Evolutionary conservation across 2,888 invertebrate species (phyloP).

Genomic region (Tipula unca): DNA sequence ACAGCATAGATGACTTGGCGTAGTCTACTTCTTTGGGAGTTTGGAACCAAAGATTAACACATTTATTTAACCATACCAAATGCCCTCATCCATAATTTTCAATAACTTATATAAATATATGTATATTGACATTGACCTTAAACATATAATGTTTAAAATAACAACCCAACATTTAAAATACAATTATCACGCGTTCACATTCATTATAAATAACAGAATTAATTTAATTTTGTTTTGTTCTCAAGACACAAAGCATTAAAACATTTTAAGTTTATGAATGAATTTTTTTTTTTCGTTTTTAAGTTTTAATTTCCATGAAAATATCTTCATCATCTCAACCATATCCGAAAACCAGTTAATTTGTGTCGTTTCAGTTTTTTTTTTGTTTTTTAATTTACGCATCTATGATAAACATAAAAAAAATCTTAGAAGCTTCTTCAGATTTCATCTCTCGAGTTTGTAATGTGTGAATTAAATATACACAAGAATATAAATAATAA

Average conservation of each 20-base stretch:
- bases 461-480: conserved; percentile 14
- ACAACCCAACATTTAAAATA: background rate
- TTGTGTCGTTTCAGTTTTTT: background rate
- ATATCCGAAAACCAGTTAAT: conserved; percentile 14
- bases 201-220: background rate
- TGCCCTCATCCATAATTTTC: too few species aligned
- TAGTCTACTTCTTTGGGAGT: too few species aligned
- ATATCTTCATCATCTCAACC: background rate
- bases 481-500: background rate
- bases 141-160: background rate
- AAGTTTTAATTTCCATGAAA: background rate
- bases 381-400: background rate
- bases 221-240: background rate
- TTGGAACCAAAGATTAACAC: too few species aligned
- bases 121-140: background rate
- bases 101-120: too few species aligned
- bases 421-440: background rate
- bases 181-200: background rate
- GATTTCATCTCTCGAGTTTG: background rate
- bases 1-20: too few species aligned
- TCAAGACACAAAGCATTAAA: background rate
- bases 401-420: background rate
- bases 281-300: background rate
- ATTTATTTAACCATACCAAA: too few species aligned
- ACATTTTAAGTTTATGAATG: background rate